phyloP scores from a whole-genome alignment of 2,797 vertebrate species.

The Sebastes melanostomus region DNA sequence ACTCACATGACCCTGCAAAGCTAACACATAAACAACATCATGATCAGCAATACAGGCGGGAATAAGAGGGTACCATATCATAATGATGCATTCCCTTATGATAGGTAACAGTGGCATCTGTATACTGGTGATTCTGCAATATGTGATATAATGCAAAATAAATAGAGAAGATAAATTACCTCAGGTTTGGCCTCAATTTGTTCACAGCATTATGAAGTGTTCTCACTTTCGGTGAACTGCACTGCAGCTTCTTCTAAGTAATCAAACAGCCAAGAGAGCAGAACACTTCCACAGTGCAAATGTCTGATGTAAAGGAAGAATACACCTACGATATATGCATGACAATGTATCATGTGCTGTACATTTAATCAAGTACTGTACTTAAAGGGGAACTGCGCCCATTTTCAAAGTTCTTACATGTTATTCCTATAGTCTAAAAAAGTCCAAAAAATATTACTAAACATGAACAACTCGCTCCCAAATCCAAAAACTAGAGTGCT shows the following conservation, averaged over 20 bases:
- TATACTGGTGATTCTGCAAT: background rate
- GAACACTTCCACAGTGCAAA: background rate
- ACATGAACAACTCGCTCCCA: too few relatives aligned
- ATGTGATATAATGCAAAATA: background rate
- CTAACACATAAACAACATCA: background rate
- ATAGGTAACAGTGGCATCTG: background rate
- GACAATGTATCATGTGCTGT: too few relatives aligned
- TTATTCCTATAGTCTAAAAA: too few relatives aligned
- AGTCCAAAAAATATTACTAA: too few relatives aligned
- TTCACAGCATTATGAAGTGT: background rate
- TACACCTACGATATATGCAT: too few relatives aligned
- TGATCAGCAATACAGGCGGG: background rate
- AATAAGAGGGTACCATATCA: background rate
- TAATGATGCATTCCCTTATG: background rate
- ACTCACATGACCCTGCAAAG: conserved; percentile 13
- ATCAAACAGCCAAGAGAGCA: background rate
- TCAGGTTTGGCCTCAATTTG: background rate
- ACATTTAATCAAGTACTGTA: too few relatives aligned
- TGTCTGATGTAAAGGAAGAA: too few relatives aligned
- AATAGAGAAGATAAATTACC: background rate
- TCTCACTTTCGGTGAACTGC: background rate
- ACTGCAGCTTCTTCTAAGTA: background rate
- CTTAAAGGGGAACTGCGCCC: too few relatives aligned
- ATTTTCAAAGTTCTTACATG: too few relatives aligned
- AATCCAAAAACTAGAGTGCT: too few relatives aligned